These are phyloP conservation scores for Hyles euphorbiae DNA, from an alignment of 1,140 invertebrate genomes.

Conservation along the genomic window DNA sequence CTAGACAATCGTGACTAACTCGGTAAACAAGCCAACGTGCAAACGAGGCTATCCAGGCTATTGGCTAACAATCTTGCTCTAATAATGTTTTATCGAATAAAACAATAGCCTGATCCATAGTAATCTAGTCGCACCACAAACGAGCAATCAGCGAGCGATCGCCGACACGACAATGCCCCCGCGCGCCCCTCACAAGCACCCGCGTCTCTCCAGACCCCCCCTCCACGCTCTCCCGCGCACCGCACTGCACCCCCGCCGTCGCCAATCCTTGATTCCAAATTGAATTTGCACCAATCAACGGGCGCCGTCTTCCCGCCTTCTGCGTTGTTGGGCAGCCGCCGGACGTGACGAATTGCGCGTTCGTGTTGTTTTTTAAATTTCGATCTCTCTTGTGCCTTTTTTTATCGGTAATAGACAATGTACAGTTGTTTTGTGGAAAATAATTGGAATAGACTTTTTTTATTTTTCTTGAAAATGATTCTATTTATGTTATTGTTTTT, in stretches of 20 bases:
- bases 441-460: background rate
- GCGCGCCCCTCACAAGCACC: background rate
- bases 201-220: conserved; percentile 1
- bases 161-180: conserved; percentile 69
- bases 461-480: no score
- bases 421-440: conserved; percentile 20
- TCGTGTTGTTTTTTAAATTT: conserved; percentile 29
- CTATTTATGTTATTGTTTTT: no score
- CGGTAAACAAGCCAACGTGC: no score
- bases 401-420: no score
- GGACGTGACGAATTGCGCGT: conserved; percentile 42
- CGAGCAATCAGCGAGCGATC: conserved; percentile 72
- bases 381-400: background rate
- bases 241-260: conserved; percentile 13
- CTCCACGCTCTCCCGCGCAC: conserved; percentile 10
- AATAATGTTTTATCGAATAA: conserved; percentile 5
- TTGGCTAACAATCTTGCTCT: no score
- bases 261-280: conserved; percentile 59
- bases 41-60: no score
- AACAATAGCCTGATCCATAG: conserved; percentile 32
- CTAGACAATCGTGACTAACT: no score
- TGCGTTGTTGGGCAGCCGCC: conserved; percentile 37
- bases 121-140: conserved; percentile 54
- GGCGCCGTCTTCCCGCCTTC: conserved; percentile 67
- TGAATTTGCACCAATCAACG: conserved; percentile 74